Percentiles rank a stretch among this genome's conserved stretches.
Conservation (phyloP, 1,140 invertebrate species). For the Trachelipus rathkii region DNA sequence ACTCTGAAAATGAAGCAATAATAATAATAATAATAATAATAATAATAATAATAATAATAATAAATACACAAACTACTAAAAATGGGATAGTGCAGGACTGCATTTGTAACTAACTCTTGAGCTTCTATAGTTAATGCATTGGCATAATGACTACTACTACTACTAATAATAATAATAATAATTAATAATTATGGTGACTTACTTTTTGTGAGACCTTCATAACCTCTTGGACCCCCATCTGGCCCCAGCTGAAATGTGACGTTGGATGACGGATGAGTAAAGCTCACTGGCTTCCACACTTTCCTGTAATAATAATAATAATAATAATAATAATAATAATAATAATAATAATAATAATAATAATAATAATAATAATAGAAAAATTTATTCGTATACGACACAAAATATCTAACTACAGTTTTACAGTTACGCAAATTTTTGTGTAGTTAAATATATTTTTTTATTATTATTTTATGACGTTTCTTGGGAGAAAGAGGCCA, state of each 20-base stretch:
- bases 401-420: no score
- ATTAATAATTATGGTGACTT: slow-evolving; percentile 23
- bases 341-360: no score
- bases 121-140: no score
- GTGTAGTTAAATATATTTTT: no score
- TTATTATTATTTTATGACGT: no score
- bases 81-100: no score
- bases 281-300: slow-evolving; percentile 34
- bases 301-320: slow-evolving; percentile 28
- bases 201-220: slow-evolving; percentile 67
- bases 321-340: not conserved
- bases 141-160: no score
- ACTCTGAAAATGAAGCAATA: slow-evolving; percentile 47
- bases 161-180: no score
- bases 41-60: slow-evolving; percentile 59
- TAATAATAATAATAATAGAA: not conserved
- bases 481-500: no score
- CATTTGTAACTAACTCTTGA: no score
- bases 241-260: slow-evolving; percentile 63
- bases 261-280: slow-evolving; percentile 41
- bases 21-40: slow-evolving; percentile 59
- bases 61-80: slow-evolving; percentile 43
- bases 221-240: slow-evolving; percentile 70
- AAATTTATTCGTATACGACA: no score
- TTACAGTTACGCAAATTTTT: no score